Base-by-base conservation (phyloP, 1,140 invertebrate genomes). In the Theocolax elegans region DNA sequence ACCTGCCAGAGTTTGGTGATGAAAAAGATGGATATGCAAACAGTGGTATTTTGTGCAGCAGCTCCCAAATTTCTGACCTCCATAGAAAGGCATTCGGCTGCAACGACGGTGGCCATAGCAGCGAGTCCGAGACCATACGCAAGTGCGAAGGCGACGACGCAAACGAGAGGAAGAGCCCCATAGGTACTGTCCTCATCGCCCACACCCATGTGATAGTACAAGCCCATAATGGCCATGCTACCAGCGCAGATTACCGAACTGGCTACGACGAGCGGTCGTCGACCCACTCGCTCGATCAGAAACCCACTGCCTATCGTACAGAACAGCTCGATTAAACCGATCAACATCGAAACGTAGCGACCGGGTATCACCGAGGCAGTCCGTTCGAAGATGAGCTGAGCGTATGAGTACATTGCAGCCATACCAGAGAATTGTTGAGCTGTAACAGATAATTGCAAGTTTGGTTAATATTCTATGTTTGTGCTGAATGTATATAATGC, bases 1-100 rank as follows among this genome's bases (percentile, higher is more conserved):
- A 70, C 62, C 51, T 29, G 60, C 40, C 59, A 53, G 19, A 70
- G 29, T 42, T 64, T 64, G 17, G 44, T 63, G 19, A 64, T 58
- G 42, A 64, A 1, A 13, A 70, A 70, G 10, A 58, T 27, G 13
- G 42, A 64, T 9, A 51, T 31, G 29, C 67, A 38, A 7, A 49
- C 3, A 13, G 21, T 40, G 19, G 67, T 64, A 25, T 48, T 70
- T 44, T 66, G 63, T 0, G 19, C 35, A 15, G 51, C 63, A 15
- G 51, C 35, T 7, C 42, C 49, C 6, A 54, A 35, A 23, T 64
- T 63, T 35, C 67, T 31, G 2, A 19, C 58, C 12, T 70, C 51
- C 38, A 44, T 70, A 8, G 59, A 38, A 1, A 44, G 8, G 49
- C 53, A 56, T 27, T 70, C 40, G 8, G 27, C 12, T 2, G 40